Evolutionary conservation across 2,888 invertebrate species (phyloP).

Genomic region (Drosophila algonquin): DNA sequence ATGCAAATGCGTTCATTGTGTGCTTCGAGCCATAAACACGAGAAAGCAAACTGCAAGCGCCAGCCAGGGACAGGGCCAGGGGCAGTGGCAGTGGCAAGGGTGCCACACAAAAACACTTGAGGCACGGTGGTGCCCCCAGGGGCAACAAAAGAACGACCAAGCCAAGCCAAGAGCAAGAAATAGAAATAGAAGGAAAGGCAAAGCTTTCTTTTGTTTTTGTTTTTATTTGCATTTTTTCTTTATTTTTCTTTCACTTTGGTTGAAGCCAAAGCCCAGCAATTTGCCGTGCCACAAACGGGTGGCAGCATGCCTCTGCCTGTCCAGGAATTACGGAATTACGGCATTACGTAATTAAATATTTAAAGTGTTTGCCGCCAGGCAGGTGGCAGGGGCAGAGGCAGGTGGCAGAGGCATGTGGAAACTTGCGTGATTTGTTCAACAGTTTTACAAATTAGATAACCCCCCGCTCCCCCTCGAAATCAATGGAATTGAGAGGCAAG

Average conservation of each 20-base stretch:
- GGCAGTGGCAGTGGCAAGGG: neutral
- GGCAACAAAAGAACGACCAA: conserved; percentile 62
- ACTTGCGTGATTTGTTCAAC: neutral
- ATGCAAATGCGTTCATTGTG: conserved; percentile 72
- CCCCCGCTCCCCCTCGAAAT: neutral
- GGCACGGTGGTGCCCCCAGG: conserved; percentile 57
- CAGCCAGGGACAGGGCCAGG: conserved; percentile 20
- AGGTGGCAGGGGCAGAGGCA: conserved; percentile 8
- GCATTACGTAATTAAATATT: conserved; percentile 77
- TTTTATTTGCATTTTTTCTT: conserved; percentile 9
- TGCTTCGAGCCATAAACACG: conserved; percentile 39
- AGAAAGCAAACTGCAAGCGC: conserved; percentile 61
- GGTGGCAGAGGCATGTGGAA: neutral
- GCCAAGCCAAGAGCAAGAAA: conserved; percentile 22
- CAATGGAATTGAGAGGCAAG: neutral
- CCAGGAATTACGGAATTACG: conserved; percentile 43
- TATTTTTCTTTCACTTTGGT: conserved; percentile 20
- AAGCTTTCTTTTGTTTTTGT: conserved; percentile 26
- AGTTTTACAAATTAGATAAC: neutral
- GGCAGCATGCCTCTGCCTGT: conserved; percentile 50
- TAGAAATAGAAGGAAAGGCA: conserved; percentile 8
- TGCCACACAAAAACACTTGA: conserved; percentile 66
- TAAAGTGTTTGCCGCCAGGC: conserved; percentile 59
- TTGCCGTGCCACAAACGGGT: conserved; percentile 38
- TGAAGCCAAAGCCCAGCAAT: conserved; percentile 47